These are phyloP conservation scores for Dryobotodes eremita DNA, from an alignment of 2,888 invertebrate species.

Conservation along the genomic window DNA sequence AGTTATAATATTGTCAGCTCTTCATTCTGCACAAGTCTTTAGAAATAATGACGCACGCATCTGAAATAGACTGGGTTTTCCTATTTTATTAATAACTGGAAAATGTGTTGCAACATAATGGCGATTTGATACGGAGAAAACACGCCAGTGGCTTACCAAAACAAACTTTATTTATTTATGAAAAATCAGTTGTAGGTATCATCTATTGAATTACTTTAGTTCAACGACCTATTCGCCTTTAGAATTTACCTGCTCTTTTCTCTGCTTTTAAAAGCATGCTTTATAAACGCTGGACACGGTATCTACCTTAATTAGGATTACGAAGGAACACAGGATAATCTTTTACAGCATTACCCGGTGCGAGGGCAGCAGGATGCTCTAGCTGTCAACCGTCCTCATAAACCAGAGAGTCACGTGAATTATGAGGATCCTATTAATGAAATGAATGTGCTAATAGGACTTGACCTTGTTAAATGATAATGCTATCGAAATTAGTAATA, in stretches of 20 bases:
- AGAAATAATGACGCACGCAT: background rate
- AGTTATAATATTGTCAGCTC: background rate
- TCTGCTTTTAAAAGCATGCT: background rate
- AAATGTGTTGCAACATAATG: background rate
- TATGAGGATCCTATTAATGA: no score
- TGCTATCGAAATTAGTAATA: no score
- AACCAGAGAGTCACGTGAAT: background rate
- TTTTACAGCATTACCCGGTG: conserved; percentile 18
- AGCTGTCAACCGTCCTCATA: conserved; percentile 36
- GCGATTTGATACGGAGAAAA: background rate
- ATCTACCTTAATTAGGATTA: conserved; percentile 25
- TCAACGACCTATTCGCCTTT: background rate
- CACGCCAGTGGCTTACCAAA: background rate
- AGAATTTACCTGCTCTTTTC: background rate
- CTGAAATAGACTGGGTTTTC: background rate
- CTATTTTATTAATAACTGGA: background rate
- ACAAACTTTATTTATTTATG: no score
- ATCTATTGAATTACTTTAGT: background rate
- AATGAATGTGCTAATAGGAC: background rate
- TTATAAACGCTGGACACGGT: background rate
- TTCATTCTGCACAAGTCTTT: background rate
- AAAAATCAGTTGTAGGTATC: background rate
- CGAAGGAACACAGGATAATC: conserved; percentile 17
- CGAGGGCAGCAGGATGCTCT: background rate
- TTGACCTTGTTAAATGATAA: no score